Conservation (phyloP, 1,140 invertebrate genomes). For the Ceratosolen fusciceps region DNA sequence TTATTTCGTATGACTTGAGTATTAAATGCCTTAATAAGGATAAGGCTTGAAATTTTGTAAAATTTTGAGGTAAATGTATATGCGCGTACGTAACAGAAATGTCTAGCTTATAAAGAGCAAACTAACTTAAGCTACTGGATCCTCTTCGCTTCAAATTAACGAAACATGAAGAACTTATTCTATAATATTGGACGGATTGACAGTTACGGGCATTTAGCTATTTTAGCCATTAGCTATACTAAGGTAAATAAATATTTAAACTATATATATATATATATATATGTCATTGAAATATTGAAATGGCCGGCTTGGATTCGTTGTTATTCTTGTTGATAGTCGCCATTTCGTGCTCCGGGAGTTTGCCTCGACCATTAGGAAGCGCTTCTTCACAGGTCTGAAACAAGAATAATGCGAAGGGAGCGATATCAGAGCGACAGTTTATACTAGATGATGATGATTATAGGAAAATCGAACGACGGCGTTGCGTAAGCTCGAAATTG, state of each 20-base stretch:
- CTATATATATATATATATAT: constrained; percentile 59
- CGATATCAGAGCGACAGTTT: no score
- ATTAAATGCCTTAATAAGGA: constrained; percentile 26
- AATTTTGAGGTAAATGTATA: no score
- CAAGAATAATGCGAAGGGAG: no score
- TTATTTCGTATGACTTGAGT: constrained; percentile 11
- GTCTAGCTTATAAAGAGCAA: no score
- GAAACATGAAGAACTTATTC: constrained; percentile 35
- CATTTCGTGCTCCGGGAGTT: constrained; percentile 66
- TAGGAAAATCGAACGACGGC: no score
- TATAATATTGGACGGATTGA: constrained; percentile 55
- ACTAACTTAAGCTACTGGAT: constrained; percentile 35
- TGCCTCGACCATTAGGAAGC: constrained; percentile 63
- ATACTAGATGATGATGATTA: no score
- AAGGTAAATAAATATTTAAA: constrained; percentile 52
- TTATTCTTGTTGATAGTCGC: constrained; percentile 60
- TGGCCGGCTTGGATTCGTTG: constrained; percentile 59
- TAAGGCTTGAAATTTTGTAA: no score
- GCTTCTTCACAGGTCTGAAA: constrained; percentile 68
- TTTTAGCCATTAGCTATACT: constrained; percentile 36
- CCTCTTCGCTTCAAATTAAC: constrained; percentile 25
- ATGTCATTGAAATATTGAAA: constrained; percentile 60
- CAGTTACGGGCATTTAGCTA: constrained; percentile 41
- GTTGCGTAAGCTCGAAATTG: no score
- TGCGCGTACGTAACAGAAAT: no score